Evolutionary conservation across 2,113 vertebrate species (phyloP), one percentile per base, ranked within the genome.

Genomic region (Nerophis ophidion): DNA sequence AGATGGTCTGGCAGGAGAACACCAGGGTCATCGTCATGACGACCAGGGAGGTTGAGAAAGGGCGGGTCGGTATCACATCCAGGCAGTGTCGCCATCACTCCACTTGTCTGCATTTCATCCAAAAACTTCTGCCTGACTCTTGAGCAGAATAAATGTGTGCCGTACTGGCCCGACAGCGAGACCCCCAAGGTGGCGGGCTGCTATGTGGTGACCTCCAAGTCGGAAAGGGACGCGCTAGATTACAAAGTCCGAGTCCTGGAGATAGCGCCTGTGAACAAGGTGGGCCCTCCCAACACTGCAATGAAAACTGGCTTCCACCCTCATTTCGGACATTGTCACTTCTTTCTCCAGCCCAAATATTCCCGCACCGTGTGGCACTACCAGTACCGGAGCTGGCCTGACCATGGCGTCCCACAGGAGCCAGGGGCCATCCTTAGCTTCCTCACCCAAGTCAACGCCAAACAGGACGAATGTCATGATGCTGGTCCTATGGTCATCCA

Each of bases 331-430:
- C 26, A 26, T 66, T 15, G 19, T 48, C 19, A 15, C 8, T 12
- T 13, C n/a, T 42, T 42, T 26, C 45, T 70, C 26, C 79, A 93
- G 92, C 85, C 65, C 6, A 75, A 90, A 9, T 15, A 55, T 0
- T 46, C 81, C 54, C 91, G 92, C 36, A 84, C 90, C n/a, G 92
- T 99, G 45, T 94, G 92, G 91, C 96, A 99, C 63, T 99, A 93
- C 84, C 97, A 99, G 80, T 99, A 96, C 87, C 69, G 96, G 80
- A 96, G 92, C 88, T 99, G 97, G 96, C 97, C 97, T 0, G 97
- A 99, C 75, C 97, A 99, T 0, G 97, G 97, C 0, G 97, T 99
- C 0, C 95, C 97, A 33, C 86, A 89, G 0, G 91, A 97, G 62
- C 94, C 96, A 0, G 93, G 95, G 2, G 95, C 90, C 5, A 90